Evolutionary conservation across 2,113 vertebrate genomes (phyloP).

Genomic region (Lipotes vexillifer): DNA sequence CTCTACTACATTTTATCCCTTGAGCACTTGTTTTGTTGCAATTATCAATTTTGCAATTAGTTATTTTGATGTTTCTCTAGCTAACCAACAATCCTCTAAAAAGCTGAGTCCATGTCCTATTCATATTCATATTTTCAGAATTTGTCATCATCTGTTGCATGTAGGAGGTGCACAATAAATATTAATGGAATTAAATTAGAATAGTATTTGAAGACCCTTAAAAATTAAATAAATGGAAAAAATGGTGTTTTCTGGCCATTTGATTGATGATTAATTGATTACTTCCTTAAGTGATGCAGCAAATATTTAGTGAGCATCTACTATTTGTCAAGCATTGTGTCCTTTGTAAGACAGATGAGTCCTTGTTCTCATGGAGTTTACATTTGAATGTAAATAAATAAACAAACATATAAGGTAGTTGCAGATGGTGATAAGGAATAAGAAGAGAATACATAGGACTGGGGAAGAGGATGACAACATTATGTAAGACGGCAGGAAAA

Average conservation of each 20-base stretch:
- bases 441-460: neutral
- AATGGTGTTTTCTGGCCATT: neutral
- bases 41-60: neutral
- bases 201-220: neutral
- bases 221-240: neutral
- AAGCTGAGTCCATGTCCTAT: neutral
- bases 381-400: neutral
- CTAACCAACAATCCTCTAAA: neutral
- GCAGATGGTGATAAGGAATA: neutral
- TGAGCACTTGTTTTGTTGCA: neutral
- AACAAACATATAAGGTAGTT: neutral
- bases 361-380: neutral
- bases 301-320: neutral
- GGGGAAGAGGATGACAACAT: accelerated
- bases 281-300: neutral
- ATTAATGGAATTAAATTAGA: neutral
- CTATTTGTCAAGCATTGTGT: neutral
- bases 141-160: neutral
- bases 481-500: neutral
- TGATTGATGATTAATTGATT: neutral
- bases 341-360: neutral
- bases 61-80: neutral
- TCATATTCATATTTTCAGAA: neutral
- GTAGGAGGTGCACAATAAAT: neutral
- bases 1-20: neutral